Evolutionary conservation across 2,113 vertebrate genomes (phyloP).

Genomic region (Andinoacara biseriatus): DNA sequence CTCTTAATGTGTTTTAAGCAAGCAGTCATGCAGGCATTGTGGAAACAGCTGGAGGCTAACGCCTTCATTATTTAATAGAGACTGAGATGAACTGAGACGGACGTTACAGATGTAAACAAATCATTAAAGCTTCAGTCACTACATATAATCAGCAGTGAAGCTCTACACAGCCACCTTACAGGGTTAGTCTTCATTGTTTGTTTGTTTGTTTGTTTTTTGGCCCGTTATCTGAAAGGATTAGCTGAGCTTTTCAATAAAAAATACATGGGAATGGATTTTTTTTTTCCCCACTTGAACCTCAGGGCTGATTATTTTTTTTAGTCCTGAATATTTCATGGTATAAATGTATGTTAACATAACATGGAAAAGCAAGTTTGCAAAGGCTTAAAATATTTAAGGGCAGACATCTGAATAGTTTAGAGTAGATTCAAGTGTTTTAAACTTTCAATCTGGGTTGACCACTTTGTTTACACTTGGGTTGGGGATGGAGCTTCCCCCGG

Average conservation of each 20-base stretch:
- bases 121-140: not conserved
- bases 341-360: not conserved
- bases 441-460: not conserved
- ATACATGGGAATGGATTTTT: not conserved
- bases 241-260: not conserved
- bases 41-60: not conserved
- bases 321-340: not conserved
- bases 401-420: not conserved
- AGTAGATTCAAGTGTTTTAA: not conserved
- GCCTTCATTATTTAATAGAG: not conserved
- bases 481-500: not conserved
- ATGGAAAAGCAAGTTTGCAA: not conserved
- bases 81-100: not conserved
- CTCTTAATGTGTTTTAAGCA: not conserved
- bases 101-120: not conserved
- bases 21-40: not conserved
- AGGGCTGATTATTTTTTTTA: not conserved
- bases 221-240: not conserved
- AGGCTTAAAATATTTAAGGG: not conserved
- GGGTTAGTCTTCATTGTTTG: not conserved
- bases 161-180: not conserved
- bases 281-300: not conserved
- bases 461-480: not conserved
- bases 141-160: not conserved
- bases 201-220: accelerated